Conservation (phyloP, 2,113 vertebrate species). For the Poecile atricapillus region DNA sequence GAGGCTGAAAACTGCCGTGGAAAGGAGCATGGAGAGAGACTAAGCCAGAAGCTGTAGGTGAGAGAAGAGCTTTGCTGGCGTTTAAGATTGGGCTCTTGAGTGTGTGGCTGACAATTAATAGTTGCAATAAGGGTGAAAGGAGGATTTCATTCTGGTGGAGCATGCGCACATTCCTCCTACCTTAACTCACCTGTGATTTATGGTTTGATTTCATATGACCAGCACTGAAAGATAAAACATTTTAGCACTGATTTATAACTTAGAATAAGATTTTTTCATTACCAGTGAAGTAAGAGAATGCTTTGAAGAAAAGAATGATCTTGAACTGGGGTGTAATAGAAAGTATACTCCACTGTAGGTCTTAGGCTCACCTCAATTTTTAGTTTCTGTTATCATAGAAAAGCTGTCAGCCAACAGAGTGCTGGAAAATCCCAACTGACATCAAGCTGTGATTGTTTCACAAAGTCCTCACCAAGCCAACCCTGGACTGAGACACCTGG, state of each 20-base stretch:
- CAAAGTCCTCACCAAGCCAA: not conserved
- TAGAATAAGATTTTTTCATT: not conserved
- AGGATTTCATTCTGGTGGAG: not conserved
- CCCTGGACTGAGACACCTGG: not conserved
- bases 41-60: not conserved
- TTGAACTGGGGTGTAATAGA: not conserved
- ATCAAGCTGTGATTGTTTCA: not conserved
- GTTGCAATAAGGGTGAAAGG: not conserved
- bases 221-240: not conserved
- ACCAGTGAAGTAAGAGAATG: not conserved
- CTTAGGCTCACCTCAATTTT: not conserved
- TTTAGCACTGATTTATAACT: not conserved
- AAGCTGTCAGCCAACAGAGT: not conserved
- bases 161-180: not conserved
- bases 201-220: not conserved
- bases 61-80: not conserved
- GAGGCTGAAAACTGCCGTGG: not conserved
- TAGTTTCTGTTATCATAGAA: not conserved
- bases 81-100: not conserved
- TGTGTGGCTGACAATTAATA: not conserved
- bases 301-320: not conserved
- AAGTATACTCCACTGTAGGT: not conserved
- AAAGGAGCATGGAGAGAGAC: not conserved
- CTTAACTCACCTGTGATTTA: not conserved
- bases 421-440: not conserved